Base-by-base conservation (phyloP, 2,888 invertebrate genomes). In the Mythimna ferrago region DNA sequence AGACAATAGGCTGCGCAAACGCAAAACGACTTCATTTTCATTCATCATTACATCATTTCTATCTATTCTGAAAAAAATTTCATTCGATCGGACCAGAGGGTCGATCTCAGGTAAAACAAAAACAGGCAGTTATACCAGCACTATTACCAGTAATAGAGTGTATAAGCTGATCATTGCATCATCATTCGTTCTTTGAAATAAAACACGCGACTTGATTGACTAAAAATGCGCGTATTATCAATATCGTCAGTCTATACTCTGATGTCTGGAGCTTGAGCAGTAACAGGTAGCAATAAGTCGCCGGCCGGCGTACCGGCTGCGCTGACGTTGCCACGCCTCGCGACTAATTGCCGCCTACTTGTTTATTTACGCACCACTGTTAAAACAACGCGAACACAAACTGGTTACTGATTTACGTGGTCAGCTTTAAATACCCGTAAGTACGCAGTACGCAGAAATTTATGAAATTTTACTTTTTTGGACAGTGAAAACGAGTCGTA, bases 261-360 rank as follows among this genome's bases (percentile, higher is more conserved):
- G 74, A 73, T 26, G 38, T 51, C 57, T 51, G 73, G 81, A 56
- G 26, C 84, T 53, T 64, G 61, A 53, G 70, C 82, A 86, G 86
- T 87, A 86, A 87, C 86, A 86, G 88, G 88, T 89, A 87, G 88
- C 87, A 88, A 89, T 91, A 88, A 89, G 85, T 91, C 84, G 83
- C 66, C 48, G 69, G 71, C 32, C 41, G 54, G 71, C 81, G 89
- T 89, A 87, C 84, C 87, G 86, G 81, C 83, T 84, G 82, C 86
- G 87, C 84, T 85, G 92, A 91, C 92, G 89, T 84, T 81, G 88
- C 88, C 81, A 90, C 93, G 93, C 94, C 94, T 90, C 84, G 72
- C 83, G 73, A 87, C 93, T 93, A 94, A 95, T 94, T 93, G 92
- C 94, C 92, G 92, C 92, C 94, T 94, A 91, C 93, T 92, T 93